phyloP scores from a whole-genome alignment of 2,797 vertebrate genomes.

The Distichodus sexfasciatus region DNA sequence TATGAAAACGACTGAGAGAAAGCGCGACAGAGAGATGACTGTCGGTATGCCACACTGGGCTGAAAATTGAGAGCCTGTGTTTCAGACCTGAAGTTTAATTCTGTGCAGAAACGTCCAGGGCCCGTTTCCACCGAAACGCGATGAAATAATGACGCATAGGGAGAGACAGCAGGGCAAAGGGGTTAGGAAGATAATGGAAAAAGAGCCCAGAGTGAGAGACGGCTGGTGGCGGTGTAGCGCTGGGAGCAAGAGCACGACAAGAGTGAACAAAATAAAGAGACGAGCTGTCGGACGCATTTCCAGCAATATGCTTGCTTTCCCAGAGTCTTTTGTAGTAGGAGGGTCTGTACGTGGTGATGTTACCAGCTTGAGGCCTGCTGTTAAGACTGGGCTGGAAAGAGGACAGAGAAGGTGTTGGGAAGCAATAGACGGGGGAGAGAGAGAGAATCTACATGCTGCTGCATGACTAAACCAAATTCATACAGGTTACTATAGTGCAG shows the following conservation, averaged over 20 bases:
- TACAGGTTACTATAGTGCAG: neutral
- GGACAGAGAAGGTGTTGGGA: neutral
- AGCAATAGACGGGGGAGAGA: neutral
- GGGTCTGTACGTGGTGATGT: constrained; percentile 1
- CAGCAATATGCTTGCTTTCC: neutral
- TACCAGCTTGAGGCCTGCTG: constrained; percentile 27
- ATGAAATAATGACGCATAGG: constrained; percentile 29
- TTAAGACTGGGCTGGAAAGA: constrained; percentile 6
- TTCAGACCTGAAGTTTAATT: constrained; percentile 38
- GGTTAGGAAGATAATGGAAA: constrained; percentile 17
- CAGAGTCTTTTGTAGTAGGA: constrained; percentile 6
- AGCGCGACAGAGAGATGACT: constrained; percentile 8
- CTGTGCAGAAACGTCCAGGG: constrained; percentile 43
- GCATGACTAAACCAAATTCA: constrained; percentile 29
- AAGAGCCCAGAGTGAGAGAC: constrained; percentile 1
- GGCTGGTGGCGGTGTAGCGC: neutral
- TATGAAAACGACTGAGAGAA: too few relatives aligned
- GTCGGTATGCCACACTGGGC: neutral
- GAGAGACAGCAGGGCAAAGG: neutral
- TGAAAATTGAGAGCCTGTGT: constrained; percentile 27
- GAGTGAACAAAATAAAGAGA: neutral
- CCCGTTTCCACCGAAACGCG: constrained; percentile 28
- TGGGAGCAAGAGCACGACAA: neutral
- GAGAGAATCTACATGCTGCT: constrained; percentile 7
- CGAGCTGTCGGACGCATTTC: constrained; percentile 1